Evolutionary conservation across 2,888 invertebrate genomes (phyloP), one percentile per base, ranked within the genome.

Genomic region (Blastobasis adustella): DNA sequence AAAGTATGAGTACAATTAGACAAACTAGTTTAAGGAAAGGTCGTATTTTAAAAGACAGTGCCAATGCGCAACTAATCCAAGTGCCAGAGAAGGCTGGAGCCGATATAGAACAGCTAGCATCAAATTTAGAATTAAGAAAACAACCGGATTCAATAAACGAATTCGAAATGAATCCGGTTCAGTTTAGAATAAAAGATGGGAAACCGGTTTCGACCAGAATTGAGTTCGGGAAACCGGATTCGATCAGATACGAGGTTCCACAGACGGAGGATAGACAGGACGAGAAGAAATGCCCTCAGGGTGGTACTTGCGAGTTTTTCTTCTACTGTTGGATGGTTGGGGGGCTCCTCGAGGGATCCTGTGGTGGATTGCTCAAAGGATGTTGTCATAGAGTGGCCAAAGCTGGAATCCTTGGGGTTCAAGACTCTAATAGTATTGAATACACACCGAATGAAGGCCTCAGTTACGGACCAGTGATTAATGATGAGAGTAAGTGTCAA

Each of bases 241-340:
- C 23, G 23, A 23, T 23, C 23, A 23, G 23, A 23, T 23, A 23
- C 23, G 23, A 23, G 23, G 23, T 23, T 23, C 23, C 58, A 10
- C 59, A 60, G 52, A 60, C 58, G 10, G 61, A 62, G 41, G 66
- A 73, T 40, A 59, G 84, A 56, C 74, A 79, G 50, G 82, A 90
- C 60, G 90, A 90, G 62, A 87, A 90, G 52, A 83, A 88, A 60
- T 94, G 94, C 75, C 83, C 91, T 46, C 91, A 92, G 68, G 95
- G 94, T 55, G 93, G 95, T 52, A 93, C 93, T 59, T 97, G 97
- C 81, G 96, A 96, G 82, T 96, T 96, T 89, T 96, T 96, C 90
- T 91, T 96, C 71, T 92, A 94, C 82, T 97, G 96, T 87, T 97
- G 96, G 96, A 92, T 96, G 91, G 92, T 94, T 55, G 95, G 96